phyloP scores from a whole-genome alignment of 2,113 vertebrate genomes.

The Dinomys branickii region DNA sequence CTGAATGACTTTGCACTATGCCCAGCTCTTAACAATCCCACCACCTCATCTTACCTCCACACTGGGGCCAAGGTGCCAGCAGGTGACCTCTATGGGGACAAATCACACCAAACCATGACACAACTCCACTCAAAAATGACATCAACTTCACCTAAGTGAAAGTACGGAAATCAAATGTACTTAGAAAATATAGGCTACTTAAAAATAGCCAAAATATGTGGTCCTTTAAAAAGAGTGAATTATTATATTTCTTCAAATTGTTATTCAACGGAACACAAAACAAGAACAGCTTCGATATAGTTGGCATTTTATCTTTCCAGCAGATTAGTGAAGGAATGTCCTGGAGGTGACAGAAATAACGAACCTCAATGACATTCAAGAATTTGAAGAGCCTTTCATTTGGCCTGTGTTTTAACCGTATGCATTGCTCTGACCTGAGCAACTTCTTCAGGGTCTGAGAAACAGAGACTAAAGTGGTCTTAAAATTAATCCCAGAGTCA shows the following conservation, averaged over 20 bases:
- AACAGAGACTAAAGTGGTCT: neutral
- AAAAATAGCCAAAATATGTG: neutral
- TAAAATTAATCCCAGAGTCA: neutral
- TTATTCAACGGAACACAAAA: neutral
- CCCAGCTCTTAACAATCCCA: neutral
- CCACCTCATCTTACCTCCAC: neutral
- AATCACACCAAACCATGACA: neutral
- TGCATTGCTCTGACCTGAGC: neutral
- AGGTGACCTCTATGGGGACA: neutral
- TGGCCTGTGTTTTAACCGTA: neutral
- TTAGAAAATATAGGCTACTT: neutral
- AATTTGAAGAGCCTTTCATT: neutral
- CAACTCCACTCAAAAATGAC: neutral
- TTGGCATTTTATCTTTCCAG: neutral
- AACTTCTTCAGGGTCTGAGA: neutral
- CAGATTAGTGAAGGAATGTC: neutral
- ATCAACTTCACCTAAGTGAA: neutral
- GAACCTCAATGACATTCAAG: neutral
- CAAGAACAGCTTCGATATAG: neutral
- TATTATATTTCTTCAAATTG: neutral
- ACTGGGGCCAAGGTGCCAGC: neutral
- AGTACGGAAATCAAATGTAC: neutral
- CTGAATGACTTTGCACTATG: neutral
- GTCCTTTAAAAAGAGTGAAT: neutral
- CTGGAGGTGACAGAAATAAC: neutral